These are phyloP conservation scores for Cardinalis cardinalis DNA, from an alignment of 2,113 vertebrate species.

Conservation along the genomic window DNA sequence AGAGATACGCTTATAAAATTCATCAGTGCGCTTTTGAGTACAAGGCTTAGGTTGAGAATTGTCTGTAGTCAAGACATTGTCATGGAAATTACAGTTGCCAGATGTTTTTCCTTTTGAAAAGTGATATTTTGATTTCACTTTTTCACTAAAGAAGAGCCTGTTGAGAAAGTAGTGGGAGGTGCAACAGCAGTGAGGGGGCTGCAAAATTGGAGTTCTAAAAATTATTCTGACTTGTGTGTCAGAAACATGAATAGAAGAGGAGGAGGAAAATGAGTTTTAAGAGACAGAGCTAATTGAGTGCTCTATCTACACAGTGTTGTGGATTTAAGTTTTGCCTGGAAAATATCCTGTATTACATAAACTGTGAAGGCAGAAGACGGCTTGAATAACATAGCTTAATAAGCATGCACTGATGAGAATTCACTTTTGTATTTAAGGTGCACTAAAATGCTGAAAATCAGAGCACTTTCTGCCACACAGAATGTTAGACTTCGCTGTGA, in stretches of 20 bases:
- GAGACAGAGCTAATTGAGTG: slow-evolving; percentile 22
- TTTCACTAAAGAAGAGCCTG: slow-evolving; percentile 2
- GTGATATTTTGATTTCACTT: background rate
- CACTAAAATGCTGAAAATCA: background rate
- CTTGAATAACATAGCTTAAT: background rate
- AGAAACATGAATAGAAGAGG: slow-evolving; percentile 31
- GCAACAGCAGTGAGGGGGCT: slow-evolving; percentile 5
- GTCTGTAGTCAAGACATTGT: background rate
- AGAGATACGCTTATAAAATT: background rate
- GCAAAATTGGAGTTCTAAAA: slow-evolving; percentile 4
- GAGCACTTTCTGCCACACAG: background rate
- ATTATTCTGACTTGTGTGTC: background rate
- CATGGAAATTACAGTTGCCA: slow-evolving; percentile 9
- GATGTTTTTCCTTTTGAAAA: slow-evolving; percentile 26
- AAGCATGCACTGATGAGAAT: background rate
- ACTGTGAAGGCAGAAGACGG: background rate
- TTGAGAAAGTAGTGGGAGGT: slow-evolving; percentile 7
- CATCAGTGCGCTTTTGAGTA: background rate
- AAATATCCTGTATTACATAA: slow-evolving; percentile 20
- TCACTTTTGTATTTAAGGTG: background rate
- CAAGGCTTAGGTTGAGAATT: background rate
- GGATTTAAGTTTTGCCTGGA: slow-evolving; percentile 39
- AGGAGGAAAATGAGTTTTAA: slow-evolving; percentile 31
- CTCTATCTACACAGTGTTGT: background rate
- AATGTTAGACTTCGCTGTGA: background rate